Evolutionary conservation across 2,113 vertebrate species (phyloP).

Genomic region (Anguilla japonica): DNA sequence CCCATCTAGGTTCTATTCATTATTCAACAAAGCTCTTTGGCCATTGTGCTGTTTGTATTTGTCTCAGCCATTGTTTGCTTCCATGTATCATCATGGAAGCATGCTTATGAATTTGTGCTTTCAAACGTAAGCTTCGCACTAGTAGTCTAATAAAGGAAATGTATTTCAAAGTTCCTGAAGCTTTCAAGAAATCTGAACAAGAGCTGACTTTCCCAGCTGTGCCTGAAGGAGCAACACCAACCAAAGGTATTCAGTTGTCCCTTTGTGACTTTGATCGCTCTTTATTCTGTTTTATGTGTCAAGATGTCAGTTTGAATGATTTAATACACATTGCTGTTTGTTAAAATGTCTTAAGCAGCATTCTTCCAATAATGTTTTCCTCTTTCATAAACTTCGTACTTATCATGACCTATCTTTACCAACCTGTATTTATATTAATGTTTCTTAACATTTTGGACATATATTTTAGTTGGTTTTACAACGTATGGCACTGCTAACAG

Average conservation of each 20-base stretch:
- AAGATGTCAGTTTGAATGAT: not conserved
- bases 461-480: not conserved
- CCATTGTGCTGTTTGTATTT: not conserved
- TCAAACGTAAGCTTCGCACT: not conserved
- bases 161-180: constrained; percentile 60
- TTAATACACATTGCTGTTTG: not conserved
- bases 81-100: constrained; percentile 15
- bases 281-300: not conserved
- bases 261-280: constrained; percentile 19
- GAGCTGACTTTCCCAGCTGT: constrained; percentile 35
- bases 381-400: not conserved
- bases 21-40: not conserved
- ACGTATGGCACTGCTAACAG: not conserved
- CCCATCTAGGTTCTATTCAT: not conserved
- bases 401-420: not conserved
- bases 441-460: not conserved
- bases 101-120: constrained; percentile 6
- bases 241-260: constrained; percentile 56
- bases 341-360: not conserved
- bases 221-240: constrained; percentile 23
- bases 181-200: constrained; percentile 44
- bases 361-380: not conserved
- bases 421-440: not conserved
- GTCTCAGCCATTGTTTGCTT: not conserved
- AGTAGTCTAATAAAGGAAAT: constrained; percentile 47